Evolutionary conservation across 37 sponge, comb jelly and placozoan species (phyloP), one percentile per base, ranked within the genome.

Genomic region (Chondrosia reniformis): DNA sequence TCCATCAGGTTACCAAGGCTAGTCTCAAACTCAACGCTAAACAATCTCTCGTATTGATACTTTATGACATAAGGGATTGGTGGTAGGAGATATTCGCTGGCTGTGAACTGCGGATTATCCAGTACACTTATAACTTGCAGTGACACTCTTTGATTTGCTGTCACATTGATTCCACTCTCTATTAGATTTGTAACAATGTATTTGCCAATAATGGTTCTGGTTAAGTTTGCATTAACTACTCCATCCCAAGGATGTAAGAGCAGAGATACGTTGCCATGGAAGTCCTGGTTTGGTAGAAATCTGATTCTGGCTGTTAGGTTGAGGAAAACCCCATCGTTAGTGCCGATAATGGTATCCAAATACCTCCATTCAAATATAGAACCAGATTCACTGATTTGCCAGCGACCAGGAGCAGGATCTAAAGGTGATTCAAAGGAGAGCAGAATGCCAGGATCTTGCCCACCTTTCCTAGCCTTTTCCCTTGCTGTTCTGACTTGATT

Each of bases 191-290:
- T 63, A 37, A 83, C 63, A 25, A 82, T 13, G 76, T 63, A 90
- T 8, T 75, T 49, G 45, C 31, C 62, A 1, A 30, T 10, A 1
- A 56, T 33, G 5, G 1, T 12, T 25, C 32, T 76, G 33, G 77
- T 71, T 21, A 63, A 15, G 22, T 62, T 33, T 21, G 67, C 63
- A 49, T 76, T 78, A 76, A 76, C 76, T 36, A 36, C 67, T 28
- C 93, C 93, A 80, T 93, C 93, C 93, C 93, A 93, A 15, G 93
- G 78, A 12, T 58, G 65, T 7, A 86, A 8, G 19, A 33, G 28
- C 41, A 93, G 65, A 21, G 80, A 75, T 15, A 39, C 81, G 12
- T 65, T 21, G 13, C 93, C 93, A 79, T 81, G 81, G 77, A 75
- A 93, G 40, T 85, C 73, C 22, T 55, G 45, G 17, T 54, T 33